These are phyloP conservation scores for Euura saliciscinereae DNA, from an alignment of 1,140 invertebrate species.

Conservation along the genomic window DNA sequence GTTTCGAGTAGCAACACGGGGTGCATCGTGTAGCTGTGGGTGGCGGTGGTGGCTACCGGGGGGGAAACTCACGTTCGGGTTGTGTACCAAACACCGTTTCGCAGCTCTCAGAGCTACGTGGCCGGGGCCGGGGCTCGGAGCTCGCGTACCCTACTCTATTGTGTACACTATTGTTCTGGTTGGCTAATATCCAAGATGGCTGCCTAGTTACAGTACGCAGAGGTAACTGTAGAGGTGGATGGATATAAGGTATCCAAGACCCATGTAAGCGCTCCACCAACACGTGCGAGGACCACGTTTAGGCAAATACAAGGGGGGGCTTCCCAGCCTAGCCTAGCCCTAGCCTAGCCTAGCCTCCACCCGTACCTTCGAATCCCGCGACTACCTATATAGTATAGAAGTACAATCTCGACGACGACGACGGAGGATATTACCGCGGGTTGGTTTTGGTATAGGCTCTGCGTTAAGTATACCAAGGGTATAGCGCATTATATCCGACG, in stretches of 20 bases:
- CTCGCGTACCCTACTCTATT: constrained; percentile 47
- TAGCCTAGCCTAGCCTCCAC: too few species aligned
- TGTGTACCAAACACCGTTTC: constrained; percentile 50
- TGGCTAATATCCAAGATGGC: constrained; percentile 61
- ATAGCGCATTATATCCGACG: not conserved
- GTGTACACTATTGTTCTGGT: constrained; percentile 59
- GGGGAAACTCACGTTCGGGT: constrained; percentile 19
- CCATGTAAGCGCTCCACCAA: constrained; percentile 19
- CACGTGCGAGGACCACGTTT: constrained; percentile 12
- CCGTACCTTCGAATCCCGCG: not conserved
- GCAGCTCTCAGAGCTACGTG: not conserved
- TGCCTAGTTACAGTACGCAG: constrained; percentile 44
- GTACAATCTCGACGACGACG: not conserved
- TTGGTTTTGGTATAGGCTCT: too few species aligned
- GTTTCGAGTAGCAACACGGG: not conserved
- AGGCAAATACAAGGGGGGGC: not conserved
- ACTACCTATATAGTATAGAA: too few species aligned
- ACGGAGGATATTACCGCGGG: too few species aligned
- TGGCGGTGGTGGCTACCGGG: constrained; percentile 15
- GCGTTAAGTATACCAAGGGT: too few species aligned
- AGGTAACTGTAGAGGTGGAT: too few species aligned
- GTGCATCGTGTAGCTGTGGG: constrained; percentile 17
- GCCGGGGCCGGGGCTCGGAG: constrained; percentile 18
- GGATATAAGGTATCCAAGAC: too few species aligned
- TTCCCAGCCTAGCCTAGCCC: not conserved